These are phyloP conservation scores for Epirrhoe tristata DNA, from an alignment of 2,888 invertebrate genomes.

Conservation along the genomic window DNA sequence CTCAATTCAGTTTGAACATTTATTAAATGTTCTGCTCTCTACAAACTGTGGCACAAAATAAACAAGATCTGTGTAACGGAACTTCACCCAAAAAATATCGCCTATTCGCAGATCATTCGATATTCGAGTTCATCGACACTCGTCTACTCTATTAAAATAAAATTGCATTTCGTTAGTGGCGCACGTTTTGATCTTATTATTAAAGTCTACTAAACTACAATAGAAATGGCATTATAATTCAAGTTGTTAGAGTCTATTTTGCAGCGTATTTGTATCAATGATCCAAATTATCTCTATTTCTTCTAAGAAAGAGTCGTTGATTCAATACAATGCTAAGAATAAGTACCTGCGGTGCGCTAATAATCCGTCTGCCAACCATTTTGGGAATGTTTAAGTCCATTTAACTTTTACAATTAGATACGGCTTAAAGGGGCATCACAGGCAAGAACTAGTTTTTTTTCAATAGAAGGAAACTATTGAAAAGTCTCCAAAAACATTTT, in stretches of 20 bases:
- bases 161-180: conserved; percentile 64
- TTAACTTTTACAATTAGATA: conserved; percentile 10
- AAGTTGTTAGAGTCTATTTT: conserved; percentile 53
- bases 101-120: conserved; percentile 55
- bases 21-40: conserved; percentile 5
- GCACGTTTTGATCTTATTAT: conserved; percentile 67
- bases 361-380: conserved; percentile 23
- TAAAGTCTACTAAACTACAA: conserved; percentile 43
- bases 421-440: conserved; percentile 20
- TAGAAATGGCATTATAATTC: conserved; percentile 50
- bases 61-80: conserved; percentile 55
- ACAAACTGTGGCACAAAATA: conserved; percentile 38
- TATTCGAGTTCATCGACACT: conserved; percentile 62
- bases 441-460: background rate
- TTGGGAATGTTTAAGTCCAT: conserved; percentile 29
- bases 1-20: background rate
- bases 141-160: conserved; percentile 66
- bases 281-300: conserved; percentile 73
- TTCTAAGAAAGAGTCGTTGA: conserved; percentile 62
- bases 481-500: background rate
- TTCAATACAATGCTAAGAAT: conserved; percentile 51
- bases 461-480: background rate
- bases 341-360: conserved; percentile 47
- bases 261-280: conserved; percentile 45
- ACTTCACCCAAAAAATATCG: conserved; percentile 56